Conservation (phyloP, 2,797 vertebrate species). For the Sibirionetta formosa region DNA sequence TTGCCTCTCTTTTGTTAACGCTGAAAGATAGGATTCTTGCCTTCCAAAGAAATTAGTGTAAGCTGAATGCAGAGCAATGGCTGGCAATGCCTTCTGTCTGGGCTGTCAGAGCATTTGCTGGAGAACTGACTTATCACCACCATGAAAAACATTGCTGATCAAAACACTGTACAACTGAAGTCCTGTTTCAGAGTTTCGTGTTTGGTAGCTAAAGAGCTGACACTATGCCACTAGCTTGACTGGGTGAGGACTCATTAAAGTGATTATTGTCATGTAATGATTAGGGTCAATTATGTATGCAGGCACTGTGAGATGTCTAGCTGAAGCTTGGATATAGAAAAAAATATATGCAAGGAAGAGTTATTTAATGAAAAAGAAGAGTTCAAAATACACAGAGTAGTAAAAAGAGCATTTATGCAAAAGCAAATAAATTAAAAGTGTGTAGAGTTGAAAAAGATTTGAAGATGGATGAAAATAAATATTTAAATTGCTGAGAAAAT, state of each 20-base stretch:
- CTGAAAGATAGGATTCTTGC: background rate
- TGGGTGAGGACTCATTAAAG: background rate
- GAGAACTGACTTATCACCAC: background rate
- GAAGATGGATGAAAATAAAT: background rate
- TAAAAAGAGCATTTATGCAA: background rate
- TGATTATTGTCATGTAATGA: background rate
- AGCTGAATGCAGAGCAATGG: background rate
- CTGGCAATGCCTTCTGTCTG: rapidly evolving
- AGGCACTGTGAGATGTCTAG: background rate
- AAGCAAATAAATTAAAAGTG: background rate
- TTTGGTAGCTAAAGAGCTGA: background rate
- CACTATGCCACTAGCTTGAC: background rate
- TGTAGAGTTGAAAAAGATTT: background rate
- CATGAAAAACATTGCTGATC: background rate
- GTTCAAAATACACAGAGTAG: background rate
- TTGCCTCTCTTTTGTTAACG: background rate
- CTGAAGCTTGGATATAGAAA: background rate
- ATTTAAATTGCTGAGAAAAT: background rate
- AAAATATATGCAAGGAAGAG: background rate
- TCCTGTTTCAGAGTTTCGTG: background rate
- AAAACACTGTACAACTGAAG: background rate
- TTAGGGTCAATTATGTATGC: background rate
- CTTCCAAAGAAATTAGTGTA: background rate
- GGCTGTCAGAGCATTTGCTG: background rate
- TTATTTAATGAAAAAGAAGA: background rate